Percentiles rank a stretch among this genome's conserved stretches.
Evolutionary conservation across 2,888 invertebrate species (phyloP).

Genomic region (Watsonalla binaria): DNA sequence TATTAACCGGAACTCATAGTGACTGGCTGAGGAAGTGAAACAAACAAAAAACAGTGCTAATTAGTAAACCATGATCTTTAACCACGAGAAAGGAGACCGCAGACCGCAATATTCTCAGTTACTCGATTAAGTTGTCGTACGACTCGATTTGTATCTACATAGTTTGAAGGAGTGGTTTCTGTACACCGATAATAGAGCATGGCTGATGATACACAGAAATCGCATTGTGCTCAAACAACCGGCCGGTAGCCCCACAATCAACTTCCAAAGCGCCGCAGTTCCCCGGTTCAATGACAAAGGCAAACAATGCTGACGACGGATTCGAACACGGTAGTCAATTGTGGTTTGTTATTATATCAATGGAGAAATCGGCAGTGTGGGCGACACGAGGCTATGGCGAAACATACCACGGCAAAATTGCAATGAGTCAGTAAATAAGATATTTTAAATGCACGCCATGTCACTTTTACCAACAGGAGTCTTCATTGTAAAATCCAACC

Average conservation of each 20-base stretch:
- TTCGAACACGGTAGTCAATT: constrained; percentile 46
- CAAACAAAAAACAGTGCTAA: constrained; percentile 31
- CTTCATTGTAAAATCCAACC: constrained; percentile 16
- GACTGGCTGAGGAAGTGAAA: constrained; percentile 45
- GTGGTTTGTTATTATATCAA: constrained; percentile 61
- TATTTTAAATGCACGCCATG: constrained; percentile 48
- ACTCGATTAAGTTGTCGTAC: constrained; percentile 21
- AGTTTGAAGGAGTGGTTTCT: constrained; percentile 19
- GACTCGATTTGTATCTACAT: constrained; percentile 22
- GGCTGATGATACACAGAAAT: constrained; percentile 10
- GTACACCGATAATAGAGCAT: constrained; percentile 5
- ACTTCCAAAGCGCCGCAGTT: constrained; percentile 43
- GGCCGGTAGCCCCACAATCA: constrained; percentile 34
- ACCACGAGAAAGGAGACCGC: constrained; percentile 15
- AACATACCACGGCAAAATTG: constrained; percentile 43
- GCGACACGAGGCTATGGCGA: constrained; percentile 48
- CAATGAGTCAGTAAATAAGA: constrained; percentile 46
- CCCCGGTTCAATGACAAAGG: constrained; percentile 59
- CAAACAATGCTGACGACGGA: constrained; percentile 55
- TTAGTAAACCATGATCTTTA: constrained; percentile 21
- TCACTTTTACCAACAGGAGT: constrained; percentile 13
- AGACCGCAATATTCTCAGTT: constrained; percentile 20
- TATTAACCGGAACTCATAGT: constrained; percentile 38
- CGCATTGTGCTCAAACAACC: constrained; percentile 23
- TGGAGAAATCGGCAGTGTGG: constrained; percentile 67